Percentiles rank a stretch among this genome's conserved stretches.
Conservation (phyloP, 2,113 vertebrate species). For the Astur gentilis region DNA sequence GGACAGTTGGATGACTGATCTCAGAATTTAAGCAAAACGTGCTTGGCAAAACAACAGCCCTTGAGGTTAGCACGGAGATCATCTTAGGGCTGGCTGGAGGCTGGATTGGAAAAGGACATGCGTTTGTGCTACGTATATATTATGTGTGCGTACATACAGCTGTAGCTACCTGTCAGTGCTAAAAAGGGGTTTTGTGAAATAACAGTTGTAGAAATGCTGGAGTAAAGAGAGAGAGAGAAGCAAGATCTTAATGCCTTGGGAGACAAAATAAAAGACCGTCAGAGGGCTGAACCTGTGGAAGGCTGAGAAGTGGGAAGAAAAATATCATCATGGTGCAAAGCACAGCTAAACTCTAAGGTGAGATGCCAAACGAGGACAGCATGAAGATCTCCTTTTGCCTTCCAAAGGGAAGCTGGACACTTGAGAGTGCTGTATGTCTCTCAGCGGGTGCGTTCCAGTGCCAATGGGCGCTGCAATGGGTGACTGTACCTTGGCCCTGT, state of each 20-base stretch:
- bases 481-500: background rate
- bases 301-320: background rate
- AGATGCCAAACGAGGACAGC: background rate
- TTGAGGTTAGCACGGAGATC: background rate
- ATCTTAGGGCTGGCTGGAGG: background rate
- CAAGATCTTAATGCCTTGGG: background rate
- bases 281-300: background rate
- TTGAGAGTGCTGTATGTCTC: fast-evolving
- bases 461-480: fast-evolving
- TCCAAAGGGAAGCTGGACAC: background rate
- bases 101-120: background rate
- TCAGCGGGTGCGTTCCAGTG: background rate
- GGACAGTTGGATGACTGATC: background rate
- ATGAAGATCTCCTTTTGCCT: background rate
- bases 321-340: background rate
- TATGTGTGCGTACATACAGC: background rate
- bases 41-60: background rate
- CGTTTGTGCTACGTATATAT: fast-evolving
- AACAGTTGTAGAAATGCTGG: background rate
- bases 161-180: background rate
- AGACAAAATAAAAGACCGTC: background rate
- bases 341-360: background rate
- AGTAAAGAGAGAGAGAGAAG: background rate
- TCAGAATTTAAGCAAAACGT: background rate
- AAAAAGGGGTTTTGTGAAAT: background rate